These are phyloP conservation scores for Riparia riparia DNA, from an alignment of 2,113 vertebrate species.

Conservation along the genomic window DNA sequence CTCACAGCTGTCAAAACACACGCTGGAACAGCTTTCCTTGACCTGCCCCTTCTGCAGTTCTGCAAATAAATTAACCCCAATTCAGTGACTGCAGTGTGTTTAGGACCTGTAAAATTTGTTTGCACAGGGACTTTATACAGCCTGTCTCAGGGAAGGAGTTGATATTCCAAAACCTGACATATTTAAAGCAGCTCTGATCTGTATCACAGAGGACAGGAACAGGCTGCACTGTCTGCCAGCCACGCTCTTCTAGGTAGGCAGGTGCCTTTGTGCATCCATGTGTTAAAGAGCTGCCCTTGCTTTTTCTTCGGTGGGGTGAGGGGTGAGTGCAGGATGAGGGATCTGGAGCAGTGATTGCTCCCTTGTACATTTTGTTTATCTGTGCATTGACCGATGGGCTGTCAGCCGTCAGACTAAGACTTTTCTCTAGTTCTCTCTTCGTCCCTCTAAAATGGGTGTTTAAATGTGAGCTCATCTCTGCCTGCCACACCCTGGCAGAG, in stretches of 20 bases:
- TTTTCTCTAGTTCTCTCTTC: not conserved
- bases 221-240: not conserved
- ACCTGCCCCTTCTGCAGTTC: not conserved
- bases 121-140: not conserved
- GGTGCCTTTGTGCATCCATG: not conserved
- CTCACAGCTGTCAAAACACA: constrained; percentile 34
- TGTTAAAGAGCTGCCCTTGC: not conserved
- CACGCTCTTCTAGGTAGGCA: not conserved
- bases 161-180: not conserved
- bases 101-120: not conserved
- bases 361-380: not conserved
- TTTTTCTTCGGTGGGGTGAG: not conserved
- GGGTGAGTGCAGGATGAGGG: not conserved
- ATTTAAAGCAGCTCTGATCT: not conserved
- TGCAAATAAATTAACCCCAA: not conserved
- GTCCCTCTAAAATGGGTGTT: not conserved
- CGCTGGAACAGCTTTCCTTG: not conserved
- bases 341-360: not conserved
- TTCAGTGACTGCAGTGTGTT: not conserved
- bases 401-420: not conserved
- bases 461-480: not conserved
- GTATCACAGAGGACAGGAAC: not conserved
- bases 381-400: not conserved
- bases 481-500: not conserved
- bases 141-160: not conserved